Base-by-base conservation (phyloP, 1,140 invertebrate genomes). In the Branchinecta lindahli region DNA sequence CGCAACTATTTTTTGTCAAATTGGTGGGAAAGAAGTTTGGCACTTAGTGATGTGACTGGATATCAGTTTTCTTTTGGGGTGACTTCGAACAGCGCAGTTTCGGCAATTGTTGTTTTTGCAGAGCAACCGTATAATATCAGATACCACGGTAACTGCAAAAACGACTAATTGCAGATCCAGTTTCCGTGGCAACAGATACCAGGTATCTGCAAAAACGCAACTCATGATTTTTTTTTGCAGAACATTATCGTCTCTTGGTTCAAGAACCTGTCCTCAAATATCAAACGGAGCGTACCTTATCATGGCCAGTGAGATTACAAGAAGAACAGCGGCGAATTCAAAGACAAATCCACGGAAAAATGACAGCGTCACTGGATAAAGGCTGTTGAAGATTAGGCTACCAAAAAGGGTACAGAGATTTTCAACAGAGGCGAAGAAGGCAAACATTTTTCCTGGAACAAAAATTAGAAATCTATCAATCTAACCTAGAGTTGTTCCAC, bases 391-490 rank as follows among this genome's bases (percentile, higher is more conserved):
- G 7, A 80, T 68, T 6, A 79, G 46, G 5, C 78, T 77, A 8
- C 77, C 78, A 18, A 79, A 67, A 12, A 80, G 69, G 8, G 76
- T 75, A 21, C 77, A 75, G 8, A 80, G 46, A 72, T 79, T 80
- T 72, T 81, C 80, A 66, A 78, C 72, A 12, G 76, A 75, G 18
- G 80, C 79, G 10, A 82, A 73, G 69, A 80, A 76, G 8, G 79
- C 77, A 75, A 82, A 82, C 52, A 82, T 73, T 73, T 78, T 78
- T 66, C 78, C 79, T 80, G 75, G 10, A 74, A 72, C 69, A 20
- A 15, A 21, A 73, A 44, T 1, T 33, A 5, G 33, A 33, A 33
- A 5, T 33, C 33, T 33, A 33, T 44, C 68, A 44, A 8, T 33
- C 61, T 18, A 20, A n/a, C 61, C 18, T 65, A 65, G 20, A 68